These are phyloP conservation scores for Spongilla lacustris DNA, from an alignment of 37 sponge, comb jelly and placozoan species.

Conservation along the genomic window DNA sequence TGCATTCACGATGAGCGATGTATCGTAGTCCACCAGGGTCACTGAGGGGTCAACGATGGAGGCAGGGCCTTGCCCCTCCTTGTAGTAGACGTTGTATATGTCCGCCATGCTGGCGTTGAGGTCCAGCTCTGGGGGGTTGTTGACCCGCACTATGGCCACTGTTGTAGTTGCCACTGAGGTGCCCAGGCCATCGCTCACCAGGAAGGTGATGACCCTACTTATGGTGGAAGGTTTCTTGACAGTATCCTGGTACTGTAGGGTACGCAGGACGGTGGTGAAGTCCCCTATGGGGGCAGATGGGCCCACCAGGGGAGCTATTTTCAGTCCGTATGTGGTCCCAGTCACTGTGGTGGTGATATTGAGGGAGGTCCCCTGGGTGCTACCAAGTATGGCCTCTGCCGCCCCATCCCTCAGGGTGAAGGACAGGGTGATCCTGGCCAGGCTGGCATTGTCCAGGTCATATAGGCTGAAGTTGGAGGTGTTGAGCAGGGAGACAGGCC, in stretches of 20 bases:
- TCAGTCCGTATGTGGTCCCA: background rate
- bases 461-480: conserved; percentile 26
- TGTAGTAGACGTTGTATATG: conserved; percentile 52
- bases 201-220: conserved; percentile 37
- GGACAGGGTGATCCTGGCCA: conserved; percentile 29
- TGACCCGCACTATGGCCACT: conserved; percentile 60
- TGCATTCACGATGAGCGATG: conserved; percentile 28
- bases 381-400: conserved; percentile 46
- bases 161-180: conserved; percentile 6
- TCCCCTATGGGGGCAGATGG: conserved; percentile 64
- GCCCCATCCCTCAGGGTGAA: conserved; percentile 54
- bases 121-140: conserved; percentile 87
- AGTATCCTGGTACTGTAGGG: conserved; percentile 73
- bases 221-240: conserved; percentile 77
- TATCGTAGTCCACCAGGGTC: conserved; percentile 72
- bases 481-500: conserved; percentile 67
- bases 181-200: conserved; percentile 48
- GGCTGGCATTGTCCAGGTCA: conserved; percentile 74
- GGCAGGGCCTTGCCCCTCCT: conserved; percentile 72
- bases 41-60: conserved; percentile 1
- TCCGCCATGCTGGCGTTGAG: conserved; percentile 48
- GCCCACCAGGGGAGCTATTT: background rate
- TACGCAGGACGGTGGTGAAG: conserved; percentile 52
- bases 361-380: conserved; percentile 59
- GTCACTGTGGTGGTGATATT: conserved; percentile 4